These are phyloP conservation scores for Zelostemma sp. DNA, from an alignment of 1,140 invertebrate species.

Conservation along the genomic window DNA sequence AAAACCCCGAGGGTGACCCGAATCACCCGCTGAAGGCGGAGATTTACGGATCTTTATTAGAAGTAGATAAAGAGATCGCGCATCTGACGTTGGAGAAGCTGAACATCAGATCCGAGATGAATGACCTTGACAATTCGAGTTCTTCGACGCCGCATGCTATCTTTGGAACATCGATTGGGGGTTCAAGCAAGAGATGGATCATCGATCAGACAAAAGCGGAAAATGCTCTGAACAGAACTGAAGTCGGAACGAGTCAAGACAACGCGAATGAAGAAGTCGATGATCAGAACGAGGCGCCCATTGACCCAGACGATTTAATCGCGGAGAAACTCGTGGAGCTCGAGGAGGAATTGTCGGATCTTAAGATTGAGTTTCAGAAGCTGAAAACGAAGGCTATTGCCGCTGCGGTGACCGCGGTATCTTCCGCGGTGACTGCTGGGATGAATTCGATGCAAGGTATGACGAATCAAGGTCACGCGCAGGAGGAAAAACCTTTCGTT, in stretches of 20 bases:
- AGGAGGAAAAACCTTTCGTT: too few relatives aligned
- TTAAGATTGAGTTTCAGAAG: conserved; percentile 74
- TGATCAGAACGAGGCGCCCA: conserved; percentile 75
- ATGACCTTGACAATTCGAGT: too few relatives aligned
- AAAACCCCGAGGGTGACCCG: conserved; percentile 73
- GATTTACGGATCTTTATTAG: conserved; percentile 75
- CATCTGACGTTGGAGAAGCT: too few relatives aligned
- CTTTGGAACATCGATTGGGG: too few relatives aligned
- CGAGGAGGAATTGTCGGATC: conserved; percentile 74
- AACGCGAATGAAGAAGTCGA: conserved; percentile 73
- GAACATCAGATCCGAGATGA: conserved; percentile 73
- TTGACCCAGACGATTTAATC: conserved; percentile 69
- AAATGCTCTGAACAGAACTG: too few relatives aligned
- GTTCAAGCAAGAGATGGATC: too few relatives aligned
- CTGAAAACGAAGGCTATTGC: conserved; percentile 34
- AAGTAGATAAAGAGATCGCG: conserved; percentile 76
- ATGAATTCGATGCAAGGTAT: too few relatives aligned
- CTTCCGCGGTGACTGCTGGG: conserved; percentile 37
- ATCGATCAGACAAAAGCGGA: too few relatives aligned
- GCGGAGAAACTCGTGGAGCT: conserved; percentile 73
- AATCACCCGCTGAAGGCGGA: conserved; percentile 76
- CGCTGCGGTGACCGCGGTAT: conserved; percentile 29
- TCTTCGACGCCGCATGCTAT: too few relatives aligned
- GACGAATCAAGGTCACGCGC: too few relatives aligned
- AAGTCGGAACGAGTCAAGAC: too few relatives aligned